Evolutionary conservation across 2,113 vertebrate genomes (phyloP).

Genomic region (Delphinapterus leucas): DNA sequence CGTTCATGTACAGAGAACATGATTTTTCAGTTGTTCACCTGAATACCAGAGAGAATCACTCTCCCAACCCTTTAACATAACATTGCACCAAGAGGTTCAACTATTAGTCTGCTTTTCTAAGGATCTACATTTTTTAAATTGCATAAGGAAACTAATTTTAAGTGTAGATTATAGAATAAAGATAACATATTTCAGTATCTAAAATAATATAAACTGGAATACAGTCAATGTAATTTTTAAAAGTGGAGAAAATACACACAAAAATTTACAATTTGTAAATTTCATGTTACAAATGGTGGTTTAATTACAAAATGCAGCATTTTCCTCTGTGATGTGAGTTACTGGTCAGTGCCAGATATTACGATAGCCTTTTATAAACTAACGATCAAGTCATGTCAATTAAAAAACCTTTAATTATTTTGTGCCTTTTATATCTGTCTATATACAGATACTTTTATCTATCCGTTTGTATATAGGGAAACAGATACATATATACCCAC

Average conservation of each 20-base stretch:
- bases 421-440: background rate
- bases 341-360: background rate
- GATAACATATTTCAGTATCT: background rate
- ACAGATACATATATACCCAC: background rate
- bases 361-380: background rate
- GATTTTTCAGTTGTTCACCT: background rate
- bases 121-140: background rate
- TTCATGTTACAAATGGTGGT: background rate
- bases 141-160: background rate
- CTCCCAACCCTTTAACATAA: background rate
- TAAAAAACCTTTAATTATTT: background rate
- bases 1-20: background rate
- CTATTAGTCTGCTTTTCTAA: background rate
- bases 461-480: background rate
- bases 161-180: background rate
- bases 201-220: conserved; percentile 34
- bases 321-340: background rate
- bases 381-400: background rate
- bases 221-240: background rate
- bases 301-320: background rate
- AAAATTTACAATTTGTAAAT: background rate
- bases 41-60: background rate
- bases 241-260: conserved; percentile 3
- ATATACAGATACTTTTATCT: background rate
- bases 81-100: background rate